Base-by-base conservation (phyloP, 2,888 invertebrate genomes). In the Cerceris rybyensis region DNA sequence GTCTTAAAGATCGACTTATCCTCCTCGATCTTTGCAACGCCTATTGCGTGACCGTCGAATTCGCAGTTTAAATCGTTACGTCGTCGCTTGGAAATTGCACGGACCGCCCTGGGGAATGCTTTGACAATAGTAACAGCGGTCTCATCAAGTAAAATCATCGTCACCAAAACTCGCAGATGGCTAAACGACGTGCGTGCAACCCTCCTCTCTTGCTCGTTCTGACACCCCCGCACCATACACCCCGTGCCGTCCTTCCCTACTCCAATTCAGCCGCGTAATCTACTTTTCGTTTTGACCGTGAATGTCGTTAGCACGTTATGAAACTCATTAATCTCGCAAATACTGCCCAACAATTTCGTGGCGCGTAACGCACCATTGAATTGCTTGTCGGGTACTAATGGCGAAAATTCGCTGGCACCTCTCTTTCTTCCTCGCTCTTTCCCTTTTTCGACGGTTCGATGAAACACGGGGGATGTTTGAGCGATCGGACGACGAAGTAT, bases 71-170 rank as follows among this genome's bases (percentile, higher is more conserved):
- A 88, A 88, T 87, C 80, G 87, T 86, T 79, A 82, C 79, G 76
- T 74, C 57, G 28, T 66, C 77, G 83, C 83, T 82, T 82, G 82
- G 82, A 88, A 88, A 88, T 87, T 80, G 78, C 80, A 65, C 59
- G 74, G 63, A 60, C 70, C 77, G 67, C 86, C 86, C 85, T 71
- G 81, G 88, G 85, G 87, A 86, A 85, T 88, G 84, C 80, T 80
- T 85, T 83, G 86, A 89, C 88, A 90, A 90, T 89, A 79, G 85
- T 80, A 84, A 77, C 84, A 80, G 76, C 87, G 78, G 85, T 85
- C 88, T 90, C 91, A 88, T 91, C 88, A 89, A 87, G 80, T 87
- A 84, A 89, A 90, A 91, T 90, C 87, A 90, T 90, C 89, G 87
- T 87, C 83, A 80, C 84, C 87, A 87, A 90, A 90, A 89, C 86